phyloP scores from a whole-genome alignment of 2,888 invertebrate species.

The Andrena minutula region DNA sequence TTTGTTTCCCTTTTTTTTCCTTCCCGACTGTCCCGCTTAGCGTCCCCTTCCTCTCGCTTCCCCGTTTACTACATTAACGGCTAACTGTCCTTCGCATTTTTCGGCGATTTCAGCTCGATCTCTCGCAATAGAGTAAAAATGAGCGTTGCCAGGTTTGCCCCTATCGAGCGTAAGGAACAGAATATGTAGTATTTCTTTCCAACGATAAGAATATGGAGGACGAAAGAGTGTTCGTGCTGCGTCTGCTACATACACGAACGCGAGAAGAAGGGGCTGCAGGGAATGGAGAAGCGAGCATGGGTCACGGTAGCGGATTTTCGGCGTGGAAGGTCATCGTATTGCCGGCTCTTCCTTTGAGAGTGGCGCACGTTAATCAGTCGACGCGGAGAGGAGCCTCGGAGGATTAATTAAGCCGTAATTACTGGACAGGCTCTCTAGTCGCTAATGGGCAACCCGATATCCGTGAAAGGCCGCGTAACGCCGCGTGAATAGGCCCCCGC shows the following conservation, averaged over 20 bases:
- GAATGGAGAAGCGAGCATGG: conserved; percentile 29
- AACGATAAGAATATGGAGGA: neutral
- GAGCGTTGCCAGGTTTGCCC: neutral
- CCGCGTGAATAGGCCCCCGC: conserved; percentile 69
- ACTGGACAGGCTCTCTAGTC: conserved; percentile 82
- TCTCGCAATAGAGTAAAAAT: too few species aligned
- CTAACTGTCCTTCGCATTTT: neutral
- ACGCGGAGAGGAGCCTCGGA: conserved; percentile 75
- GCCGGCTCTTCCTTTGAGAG: conserved; percentile 75
- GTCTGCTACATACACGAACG: neutral
- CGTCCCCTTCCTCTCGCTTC: neutral
- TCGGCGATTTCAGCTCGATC: too few species aligned
- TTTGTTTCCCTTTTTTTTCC: conserved; percentile 34
- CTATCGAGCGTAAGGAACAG: too few species aligned
- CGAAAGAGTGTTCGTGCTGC: neutral
- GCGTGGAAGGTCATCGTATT: conserved; percentile 72
- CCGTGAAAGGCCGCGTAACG: conserved; percentile 81
- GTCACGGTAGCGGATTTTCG: conserved; percentile 72
- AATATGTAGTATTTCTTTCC: too few species aligned
- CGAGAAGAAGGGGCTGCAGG: neutral
- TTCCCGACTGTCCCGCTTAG: neutral
- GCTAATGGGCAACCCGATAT: conserved; percentile 84
- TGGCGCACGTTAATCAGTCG: conserved; percentile 79
- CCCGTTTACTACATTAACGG: neutral
- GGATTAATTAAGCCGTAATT: conserved; percentile 84